Evolutionary conservation across 2,888 invertebrate genomes (phyloP).

Genomic region (Acleris holmiana): DNA sequence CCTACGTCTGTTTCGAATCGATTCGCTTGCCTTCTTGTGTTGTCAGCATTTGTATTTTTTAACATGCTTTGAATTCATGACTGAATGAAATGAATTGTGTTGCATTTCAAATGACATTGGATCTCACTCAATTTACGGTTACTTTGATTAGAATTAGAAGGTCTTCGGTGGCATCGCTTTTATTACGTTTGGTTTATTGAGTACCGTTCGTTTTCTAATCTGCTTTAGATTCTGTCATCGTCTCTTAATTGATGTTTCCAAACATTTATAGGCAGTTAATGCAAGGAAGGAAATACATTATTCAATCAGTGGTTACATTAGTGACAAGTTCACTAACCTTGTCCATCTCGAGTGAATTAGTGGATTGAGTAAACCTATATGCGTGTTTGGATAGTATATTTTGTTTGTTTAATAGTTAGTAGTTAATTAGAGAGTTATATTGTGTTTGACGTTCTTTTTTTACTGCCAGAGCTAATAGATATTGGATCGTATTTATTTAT

Average conservation of each 20-base stretch:
- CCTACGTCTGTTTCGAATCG: conserved; percentile 7
- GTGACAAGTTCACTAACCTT: conserved; percentile 21
- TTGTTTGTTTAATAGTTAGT: conserved; percentile 4
- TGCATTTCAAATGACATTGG: neutral
- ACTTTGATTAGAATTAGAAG: too few relatives aligned
- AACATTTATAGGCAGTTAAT: conserved; percentile 26
- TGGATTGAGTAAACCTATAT: conserved; percentile 7
- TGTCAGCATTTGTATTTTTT: conserved; percentile 6
- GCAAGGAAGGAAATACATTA: conserved; percentile 33
- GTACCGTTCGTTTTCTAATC: neutral
- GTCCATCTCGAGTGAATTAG: conserved; percentile 1
- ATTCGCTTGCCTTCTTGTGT: conserved; percentile 3
- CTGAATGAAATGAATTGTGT: neutral
- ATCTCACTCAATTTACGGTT: too few relatives aligned
- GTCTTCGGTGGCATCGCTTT: neutral
- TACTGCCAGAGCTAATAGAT: too few relatives aligned
- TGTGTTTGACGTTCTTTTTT: too few relatives aligned
- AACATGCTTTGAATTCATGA: conserved; percentile 18
- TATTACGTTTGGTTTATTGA: neutral
- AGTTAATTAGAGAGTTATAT: too few relatives aligned
- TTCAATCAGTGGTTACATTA: conserved; percentile 22
- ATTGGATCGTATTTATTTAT: neutral
- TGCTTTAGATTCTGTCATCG: neutral
- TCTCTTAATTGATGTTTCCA: conserved; percentile 12
- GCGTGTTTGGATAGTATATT: conserved; percentile 12